Percentiles rank a stretch among this genome's conserved stretches.
Conservation (phyloP, 2,888 invertebrate species). For the Caenorhabditis angaria region DNA sequence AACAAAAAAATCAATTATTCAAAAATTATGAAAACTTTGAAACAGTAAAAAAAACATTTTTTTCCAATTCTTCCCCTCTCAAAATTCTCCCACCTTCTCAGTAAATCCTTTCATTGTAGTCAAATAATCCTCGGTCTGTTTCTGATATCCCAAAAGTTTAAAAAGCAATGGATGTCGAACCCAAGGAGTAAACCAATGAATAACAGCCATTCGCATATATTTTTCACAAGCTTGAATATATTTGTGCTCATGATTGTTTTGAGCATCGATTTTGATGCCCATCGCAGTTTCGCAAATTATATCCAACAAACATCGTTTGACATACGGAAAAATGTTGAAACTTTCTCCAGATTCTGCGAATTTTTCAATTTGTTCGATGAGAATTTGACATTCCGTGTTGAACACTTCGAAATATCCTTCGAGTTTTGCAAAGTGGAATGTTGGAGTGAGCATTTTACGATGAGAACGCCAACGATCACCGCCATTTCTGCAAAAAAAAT, state of each 20-base stretch:
- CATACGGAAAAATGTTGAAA: conserved; percentile 74
- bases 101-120: background rate
- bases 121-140: background rate
- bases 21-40: no score
- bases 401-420: conserved; percentile 71
- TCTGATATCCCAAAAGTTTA: conserved; percentile 7
- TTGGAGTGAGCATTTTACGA: conserved; percentile 75
- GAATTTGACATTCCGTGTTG: conserved; percentile 52
- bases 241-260: conserved; percentile 54
- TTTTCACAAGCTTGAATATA: conserved; percentile 61
- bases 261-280: conserved; percentile 62
- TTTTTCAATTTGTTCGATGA: conserved; percentile 71
- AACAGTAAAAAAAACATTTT: no score
- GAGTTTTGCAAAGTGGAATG: conserved; percentile 76
- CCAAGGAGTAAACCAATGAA: conserved; percentile 1
- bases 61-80: no score
- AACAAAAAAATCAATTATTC: no score
- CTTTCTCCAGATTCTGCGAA: conserved; percentile 61
- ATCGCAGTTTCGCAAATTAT: conserved; percentile 70
- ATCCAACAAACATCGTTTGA: conserved; percentile 76
- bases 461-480: conserved; percentile 73
- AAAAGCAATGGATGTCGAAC: background rate
- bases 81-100: conserved; percentile 7
- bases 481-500: background rate
- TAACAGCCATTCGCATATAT: conserved; percentile 40